Evolutionary conservation across 2,888 invertebrate genomes (phyloP).

Genomic region (Fabriciana adippe): DNA sequence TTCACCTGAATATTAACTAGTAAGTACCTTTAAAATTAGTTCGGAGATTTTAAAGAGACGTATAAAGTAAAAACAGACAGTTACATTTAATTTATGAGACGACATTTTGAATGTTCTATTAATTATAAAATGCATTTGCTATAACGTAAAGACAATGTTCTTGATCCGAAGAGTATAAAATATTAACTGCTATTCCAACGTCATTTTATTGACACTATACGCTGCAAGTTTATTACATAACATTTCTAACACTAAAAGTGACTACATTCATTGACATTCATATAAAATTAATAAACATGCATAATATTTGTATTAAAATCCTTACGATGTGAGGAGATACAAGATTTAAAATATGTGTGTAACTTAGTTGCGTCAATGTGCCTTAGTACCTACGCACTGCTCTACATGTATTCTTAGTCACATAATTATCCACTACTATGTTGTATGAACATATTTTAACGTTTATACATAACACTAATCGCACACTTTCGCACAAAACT

Average conservation of each 20-base stretch:
- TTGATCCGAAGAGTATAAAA: slow-evolving; percentile 15
- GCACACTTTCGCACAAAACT: not conserved
- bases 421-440: not conserved
- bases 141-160: not conserved
- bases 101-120: slow-evolving; percentile 4
- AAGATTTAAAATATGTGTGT: slow-evolving; percentile 1
- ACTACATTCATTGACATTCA: not conserved
- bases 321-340: not conserved
- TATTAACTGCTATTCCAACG: slow-evolving; percentile 12
- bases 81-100: not conserved
- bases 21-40: no score
- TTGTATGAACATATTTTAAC: slow-evolving; percentile 8
- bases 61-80: no score
- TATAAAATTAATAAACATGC: not conserved
- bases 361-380: slow-evolving; percentile 8
- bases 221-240: not conserved
- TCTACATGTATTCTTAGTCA: slow-evolving; percentile 1
- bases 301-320: slow-evolving; percentile 7
- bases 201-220: slow-evolving; percentile 18
- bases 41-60: no score
- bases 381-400: not conserved
- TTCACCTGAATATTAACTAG: no score
- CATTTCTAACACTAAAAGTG: not conserved
- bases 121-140: slow-evolving; percentile 1
- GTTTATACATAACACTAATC: slow-evolving; percentile 7